Conservation (phyloP, 2,113 vertebrate genomes). For the Oryzias woworae region DNA sequence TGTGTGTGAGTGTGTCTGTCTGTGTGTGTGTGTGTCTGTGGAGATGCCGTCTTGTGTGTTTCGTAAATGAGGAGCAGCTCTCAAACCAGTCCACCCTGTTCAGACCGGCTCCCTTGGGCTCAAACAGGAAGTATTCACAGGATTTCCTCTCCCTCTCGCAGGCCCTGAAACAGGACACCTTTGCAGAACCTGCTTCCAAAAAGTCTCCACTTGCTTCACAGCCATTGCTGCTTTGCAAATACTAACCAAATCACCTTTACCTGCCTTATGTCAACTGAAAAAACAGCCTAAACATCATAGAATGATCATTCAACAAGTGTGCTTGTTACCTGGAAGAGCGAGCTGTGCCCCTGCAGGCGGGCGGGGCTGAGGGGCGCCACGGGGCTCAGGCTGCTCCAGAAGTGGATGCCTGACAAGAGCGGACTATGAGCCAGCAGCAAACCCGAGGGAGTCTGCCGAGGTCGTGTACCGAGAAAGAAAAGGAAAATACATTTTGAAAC, state of each 20-base stretch:
- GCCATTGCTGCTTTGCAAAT: conserved; percentile 28
- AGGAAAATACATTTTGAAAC: conserved; percentile 12
- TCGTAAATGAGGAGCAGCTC: conserved; percentile 68
- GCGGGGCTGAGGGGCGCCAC: conserved; percentile 92
- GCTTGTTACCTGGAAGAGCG: conserved; percentile 89
- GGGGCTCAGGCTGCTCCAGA: conserved; percentile 96
- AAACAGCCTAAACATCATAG: too few species aligned
- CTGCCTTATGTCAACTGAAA: background rate
- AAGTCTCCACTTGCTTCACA: conserved; percentile 48
- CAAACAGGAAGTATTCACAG: conserved; percentile 80
- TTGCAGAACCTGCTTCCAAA: conserved; percentile 53
- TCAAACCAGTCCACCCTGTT: conserved; percentile 75
- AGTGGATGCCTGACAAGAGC: conserved; percentile 91
- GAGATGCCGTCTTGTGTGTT: conserved; percentile 22
- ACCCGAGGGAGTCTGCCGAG: conserved; percentile 86
- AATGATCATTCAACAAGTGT: conserved; percentile 1
- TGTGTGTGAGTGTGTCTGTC: too few species aligned
- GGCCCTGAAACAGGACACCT: conserved; percentile 75
- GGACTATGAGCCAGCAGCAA: conserved; percentile 93
- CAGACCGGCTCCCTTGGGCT: conserved; percentile 73
- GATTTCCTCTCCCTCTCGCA: conserved; percentile 74
- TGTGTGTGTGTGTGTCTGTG: conserved; percentile 13
- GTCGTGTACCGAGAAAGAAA: conserved; percentile 13
- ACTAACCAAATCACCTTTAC: background rate
- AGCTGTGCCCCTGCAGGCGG: conserved; percentile 91